Conservation (phyloP, 2,888 invertebrate genomes). For the Baronia brevicornis region DNA sequence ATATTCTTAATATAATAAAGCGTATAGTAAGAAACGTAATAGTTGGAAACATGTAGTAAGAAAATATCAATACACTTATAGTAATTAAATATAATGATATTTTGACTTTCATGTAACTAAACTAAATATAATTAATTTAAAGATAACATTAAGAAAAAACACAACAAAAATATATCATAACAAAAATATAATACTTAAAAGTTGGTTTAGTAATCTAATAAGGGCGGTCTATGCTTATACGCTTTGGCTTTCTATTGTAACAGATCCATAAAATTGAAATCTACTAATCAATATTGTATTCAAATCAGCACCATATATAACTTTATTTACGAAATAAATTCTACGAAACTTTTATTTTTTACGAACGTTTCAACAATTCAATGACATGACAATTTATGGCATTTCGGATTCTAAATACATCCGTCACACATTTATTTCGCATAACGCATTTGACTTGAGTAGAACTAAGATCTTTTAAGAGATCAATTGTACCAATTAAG, state of each 20-base stretch:
- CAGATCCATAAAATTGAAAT: conserved; percentile 1
- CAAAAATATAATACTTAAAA: too few species aligned
- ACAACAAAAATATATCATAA: too few species aligned
- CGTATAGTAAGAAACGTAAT: too few species aligned
- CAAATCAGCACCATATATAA: conserved; percentile 1
- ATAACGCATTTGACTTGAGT: conserved; percentile 10
- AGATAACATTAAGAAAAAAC: too few species aligned
- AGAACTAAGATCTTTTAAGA: conserved; percentile 14
- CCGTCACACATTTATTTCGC: conserved; percentile 12
- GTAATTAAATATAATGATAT: too few species aligned
- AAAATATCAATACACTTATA: too few species aligned
- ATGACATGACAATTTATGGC: conserved; percentile 10
- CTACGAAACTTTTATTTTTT: conserved; percentile 1
- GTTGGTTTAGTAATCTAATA: too few species aligned
- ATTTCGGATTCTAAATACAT: conserved; percentile 8
- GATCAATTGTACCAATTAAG: conserved; percentile 15
- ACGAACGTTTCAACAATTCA: conserved; percentile 9
- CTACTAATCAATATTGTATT: neutral
- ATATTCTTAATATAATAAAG: too few species aligned
- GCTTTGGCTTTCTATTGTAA: conserved; percentile 12
- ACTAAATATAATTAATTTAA: too few species aligned
- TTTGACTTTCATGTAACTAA: too few species aligned
- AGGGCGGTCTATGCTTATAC: conserved; percentile 5
- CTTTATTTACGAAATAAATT: conserved; percentile 12
- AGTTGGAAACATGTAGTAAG: too few species aligned